These are phyloP conservation scores for Trissolcus japonicus DNA, from an alignment of 2,888 invertebrate species.

Conservation along the genomic window DNA sequence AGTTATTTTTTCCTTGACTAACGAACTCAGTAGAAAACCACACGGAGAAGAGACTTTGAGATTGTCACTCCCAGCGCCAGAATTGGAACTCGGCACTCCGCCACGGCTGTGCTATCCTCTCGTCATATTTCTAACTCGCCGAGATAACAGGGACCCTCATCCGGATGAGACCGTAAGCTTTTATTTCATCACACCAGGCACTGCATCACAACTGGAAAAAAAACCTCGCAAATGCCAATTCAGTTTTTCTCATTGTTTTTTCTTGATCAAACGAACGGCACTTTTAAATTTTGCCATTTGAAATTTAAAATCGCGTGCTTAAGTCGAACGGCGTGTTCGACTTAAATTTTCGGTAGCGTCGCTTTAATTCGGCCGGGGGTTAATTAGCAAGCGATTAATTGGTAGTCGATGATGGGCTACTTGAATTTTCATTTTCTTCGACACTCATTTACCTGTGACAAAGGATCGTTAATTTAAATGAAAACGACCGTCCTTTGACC, in stretches of 20 bases:
- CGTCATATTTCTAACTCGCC: conserved; percentile 84
- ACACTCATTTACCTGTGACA: conserved; percentile 6
- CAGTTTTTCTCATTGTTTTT: not conserved
- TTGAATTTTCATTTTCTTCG: conserved; percentile 21
- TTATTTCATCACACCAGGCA: conserved; percentile 22
- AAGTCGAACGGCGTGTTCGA: too few species aligned
- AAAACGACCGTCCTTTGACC: conserved; percentile 2
- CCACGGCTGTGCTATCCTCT: conserved; percentile 87
- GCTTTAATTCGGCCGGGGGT: too few species aligned
- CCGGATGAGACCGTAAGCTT: conserved; percentile 86
- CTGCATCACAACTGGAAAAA: not conserved
- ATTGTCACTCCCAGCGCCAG: conserved; percentile 80
- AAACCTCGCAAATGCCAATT: not conserved
- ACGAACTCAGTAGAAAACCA: conserved; percentile 78
- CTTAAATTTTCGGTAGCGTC: too few species aligned
- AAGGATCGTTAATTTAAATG: conserved; percentile 23
- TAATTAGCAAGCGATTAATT: conserved; percentile 17
- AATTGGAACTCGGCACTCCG: conserved; percentile 83
- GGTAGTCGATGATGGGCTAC: conserved; percentile 8
- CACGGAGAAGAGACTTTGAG: conserved; percentile 83
- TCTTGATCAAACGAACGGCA: too few species aligned
- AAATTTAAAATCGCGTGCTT: too few species aligned
- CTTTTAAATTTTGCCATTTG: too few species aligned
- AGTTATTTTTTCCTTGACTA: conserved; percentile 66
- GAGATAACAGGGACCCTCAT: conserved; percentile 81